Evolutionary conservation across 2,888 invertebrate genomes (phyloP), one percentile per base, ranked within the genome.

Genomic region (Drosophila neoperkinsi): DNA sequence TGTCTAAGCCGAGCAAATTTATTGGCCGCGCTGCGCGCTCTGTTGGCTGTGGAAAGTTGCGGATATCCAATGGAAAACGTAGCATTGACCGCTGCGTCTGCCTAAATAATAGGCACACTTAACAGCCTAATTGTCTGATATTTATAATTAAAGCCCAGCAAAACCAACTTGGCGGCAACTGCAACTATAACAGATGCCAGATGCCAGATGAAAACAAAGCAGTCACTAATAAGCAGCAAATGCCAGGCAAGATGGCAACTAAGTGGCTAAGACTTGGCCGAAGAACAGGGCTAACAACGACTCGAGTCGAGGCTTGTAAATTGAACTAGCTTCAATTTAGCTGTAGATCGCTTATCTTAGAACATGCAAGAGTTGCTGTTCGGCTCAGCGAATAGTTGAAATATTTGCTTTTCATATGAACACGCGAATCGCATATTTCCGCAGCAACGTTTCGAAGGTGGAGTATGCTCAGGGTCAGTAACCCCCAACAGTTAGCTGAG

Each of bases 311-410:
- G 55, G 64, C 79, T 74, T 74, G 77, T 77, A 81, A 81, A 80
- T 80, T 80, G 77, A 82, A 76, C 84, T 76, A 74, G 87, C 84
- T 74, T 74, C 88, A 86, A 85, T 83, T 88, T 84, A 71, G 81
- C 34, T 78, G 78, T 58, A 81, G 81, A 80, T 81, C 65, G 71
- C 78, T 78, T 80, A 80, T 80, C 80, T 75, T 28, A 38, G 28
- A 30, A 55, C 36, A 58, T 46, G 41, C 61, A 34, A 25, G 43
- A 30, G 41, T 49, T 30, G 43, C 53, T 59, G 56, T 55, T 55
- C 36, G 38, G 49, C 52, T 50, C 43, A 43, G 53, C 11, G 52
- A 77, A 85, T 86, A 76, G 70, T 71, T 86, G 56, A 76, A 75
- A 86, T 86, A 73, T 76, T 82, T 74, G 50, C 66, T 66, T 63